phyloP scores from a whole-genome alignment of 2,113 vertebrate species.

The Nematolebias whitei region DNA sequence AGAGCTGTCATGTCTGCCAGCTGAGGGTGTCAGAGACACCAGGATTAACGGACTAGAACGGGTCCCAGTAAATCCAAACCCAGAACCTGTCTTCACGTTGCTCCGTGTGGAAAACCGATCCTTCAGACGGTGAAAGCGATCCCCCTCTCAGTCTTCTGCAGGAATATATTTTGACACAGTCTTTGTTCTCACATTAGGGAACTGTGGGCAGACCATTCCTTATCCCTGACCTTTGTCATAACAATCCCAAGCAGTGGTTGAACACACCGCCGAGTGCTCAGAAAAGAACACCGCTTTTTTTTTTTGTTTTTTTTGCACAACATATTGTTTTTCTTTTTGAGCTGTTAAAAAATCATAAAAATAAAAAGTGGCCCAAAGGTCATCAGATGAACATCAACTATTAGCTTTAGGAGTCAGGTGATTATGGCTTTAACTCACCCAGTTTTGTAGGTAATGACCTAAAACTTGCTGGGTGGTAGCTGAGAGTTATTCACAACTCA shows the following conservation, averaged over 20 bases:
- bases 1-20: conserved; percentile 37
- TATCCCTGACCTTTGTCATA: conserved; percentile 78
- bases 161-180: conserved; percentile 78
- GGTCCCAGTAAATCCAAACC: conserved; percentile 69
- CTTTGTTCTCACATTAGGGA: conserved; percentile 79
- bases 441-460: no score
- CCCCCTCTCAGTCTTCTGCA: conserved; percentile 58
- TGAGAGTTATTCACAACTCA: no score
- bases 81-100: conserved; percentile 71
- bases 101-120: conserved; percentile 73
- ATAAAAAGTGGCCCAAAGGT: no score
- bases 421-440: no score
- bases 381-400: no score
- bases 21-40: conserved; percentile 62
- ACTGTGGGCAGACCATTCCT: conserved; percentile 77
- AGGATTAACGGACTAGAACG: conserved; percentile 74
- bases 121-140: conserved; percentile 76
- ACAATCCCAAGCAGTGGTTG: conserved; percentile 66
- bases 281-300: conserved; percentile 25
- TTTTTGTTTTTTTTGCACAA: conserved; percentile 19
- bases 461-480: no score
- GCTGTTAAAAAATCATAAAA: no score
- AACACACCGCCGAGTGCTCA: no score
- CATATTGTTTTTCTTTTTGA: not conserved
- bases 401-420: no score